Percentiles rank a stretch among this genome's conserved stretches.
Evolutionary conservation across 2,888 invertebrate genomes (phyloP).

Genomic region (Eurytoma californica): DNA sequence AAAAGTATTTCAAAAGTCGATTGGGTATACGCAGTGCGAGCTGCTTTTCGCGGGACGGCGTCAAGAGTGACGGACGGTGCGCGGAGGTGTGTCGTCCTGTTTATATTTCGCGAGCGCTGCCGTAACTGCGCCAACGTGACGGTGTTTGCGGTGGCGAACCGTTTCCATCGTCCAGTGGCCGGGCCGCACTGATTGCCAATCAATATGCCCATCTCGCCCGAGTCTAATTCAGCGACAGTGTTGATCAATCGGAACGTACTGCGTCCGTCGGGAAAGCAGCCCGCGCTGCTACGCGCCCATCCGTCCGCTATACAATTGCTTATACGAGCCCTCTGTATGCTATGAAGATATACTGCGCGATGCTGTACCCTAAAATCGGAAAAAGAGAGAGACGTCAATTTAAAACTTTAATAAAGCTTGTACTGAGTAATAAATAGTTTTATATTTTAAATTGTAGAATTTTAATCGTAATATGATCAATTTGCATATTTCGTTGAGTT

Average conservation of each 20-base stretch:
- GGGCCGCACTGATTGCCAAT: slow-evolving; percentile 73
- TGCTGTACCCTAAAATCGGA: too few relatives aligned
- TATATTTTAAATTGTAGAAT: too few relatives aligned
- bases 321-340: neutral
- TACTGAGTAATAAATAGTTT: too few relatives aligned
- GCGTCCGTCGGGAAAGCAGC: slow-evolving; percentile 63
- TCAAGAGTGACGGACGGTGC: neutral
- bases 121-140: slow-evolving; percentile 61
- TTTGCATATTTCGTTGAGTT: too few relatives aligned
- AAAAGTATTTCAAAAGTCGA: neutral
- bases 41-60: too few relatives aligned
- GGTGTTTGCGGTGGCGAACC: slow-evolving; percentile 67
- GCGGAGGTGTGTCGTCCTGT: neutral
- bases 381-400: too few relatives aligned
- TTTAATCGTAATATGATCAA: too few relatives aligned
- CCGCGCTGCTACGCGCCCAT: slow-evolving; percentile 22
- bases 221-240: slow-evolving; percentile 74
- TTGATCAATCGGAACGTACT: slow-evolving; percentile 73
- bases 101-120: slow-evolving; percentile 26
- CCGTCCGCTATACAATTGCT: slow-evolving; percentile 3
- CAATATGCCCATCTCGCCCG: slow-evolving; percentile 74
- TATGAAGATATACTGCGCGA: too few relatives aligned
- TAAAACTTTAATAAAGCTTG: too few relatives aligned
- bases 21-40: too few relatives aligned
- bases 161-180: slow-evolving; percentile 61